Evolutionary conservation across 1,140 invertebrate genomes (phyloP).

Genomic region (Matsumurasca onukii): DNA sequence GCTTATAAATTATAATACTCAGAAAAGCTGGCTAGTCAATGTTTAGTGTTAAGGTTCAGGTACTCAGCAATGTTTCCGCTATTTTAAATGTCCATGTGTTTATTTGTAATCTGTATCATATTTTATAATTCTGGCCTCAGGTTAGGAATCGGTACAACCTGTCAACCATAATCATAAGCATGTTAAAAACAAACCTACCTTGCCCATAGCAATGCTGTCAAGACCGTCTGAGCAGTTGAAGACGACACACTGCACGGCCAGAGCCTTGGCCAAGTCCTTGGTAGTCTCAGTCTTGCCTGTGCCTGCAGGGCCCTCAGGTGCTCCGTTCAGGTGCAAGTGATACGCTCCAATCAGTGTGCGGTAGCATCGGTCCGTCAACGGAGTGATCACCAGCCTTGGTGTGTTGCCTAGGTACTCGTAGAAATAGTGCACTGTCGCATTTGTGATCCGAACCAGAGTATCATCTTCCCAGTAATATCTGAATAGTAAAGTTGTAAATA

Average conservation of each 20-base stretch:
- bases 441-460: constrained; percentile 81
- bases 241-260: constrained; percentile 90
- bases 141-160: too few relatives aligned
- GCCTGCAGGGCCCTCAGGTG: constrained; percentile 86
- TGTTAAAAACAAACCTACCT: constrained; percentile 53
- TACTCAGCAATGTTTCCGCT: too few relatives aligned
- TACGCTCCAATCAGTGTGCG: constrained; percentile 86
- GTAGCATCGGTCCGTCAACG: constrained; percentile 77
- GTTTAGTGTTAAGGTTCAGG: too few relatives aligned
- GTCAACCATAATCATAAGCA: too few relatives aligned
- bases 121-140: too few relatives aligned
- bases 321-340: constrained; percentile 82
- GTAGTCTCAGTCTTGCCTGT: constrained; percentile 90
- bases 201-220: constrained; percentile 92
- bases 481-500: too few relatives aligned
- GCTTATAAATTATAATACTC: too few relatives aligned
- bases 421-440: constrained; percentile 79
- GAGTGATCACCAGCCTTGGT: constrained; percentile 68
- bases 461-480: constrained; percentile 86
- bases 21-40: too few relatives aligned
- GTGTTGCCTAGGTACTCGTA: constrained; percentile 90
- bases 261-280: constrained; percentile 85
- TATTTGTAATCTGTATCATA: too few relatives aligned
- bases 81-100: too few relatives aligned
- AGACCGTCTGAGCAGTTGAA: constrained; percentile 95